phyloP scores from a whole-genome alignment of 2,888 invertebrate species.

The Tetanocera ferruginea region DNA sequence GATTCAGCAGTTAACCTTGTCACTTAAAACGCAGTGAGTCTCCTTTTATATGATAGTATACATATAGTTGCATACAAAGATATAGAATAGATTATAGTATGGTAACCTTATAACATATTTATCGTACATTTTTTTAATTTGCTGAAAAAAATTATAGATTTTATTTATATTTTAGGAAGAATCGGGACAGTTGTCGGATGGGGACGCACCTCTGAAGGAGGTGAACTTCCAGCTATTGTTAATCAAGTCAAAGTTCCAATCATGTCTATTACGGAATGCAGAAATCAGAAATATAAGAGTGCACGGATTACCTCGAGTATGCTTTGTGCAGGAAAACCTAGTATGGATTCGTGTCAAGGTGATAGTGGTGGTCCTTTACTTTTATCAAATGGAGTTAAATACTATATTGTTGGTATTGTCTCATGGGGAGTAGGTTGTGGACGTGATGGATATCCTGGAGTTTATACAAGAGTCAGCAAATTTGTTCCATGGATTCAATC shows the following conservation, averaged over 20 bases:
- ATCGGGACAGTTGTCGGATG: slow-evolving; percentile 86
- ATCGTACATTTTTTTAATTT: background rate
- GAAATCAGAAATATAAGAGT: slow-evolving; percentile 86
- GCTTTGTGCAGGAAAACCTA: slow-evolving; percentile 87
- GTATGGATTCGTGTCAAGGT: slow-evolving; percentile 89
- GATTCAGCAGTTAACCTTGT: too few species aligned
- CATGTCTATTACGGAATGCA: slow-evolving; percentile 81
- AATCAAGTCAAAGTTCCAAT: slow-evolving; percentile 90
- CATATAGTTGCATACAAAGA: too few species aligned
- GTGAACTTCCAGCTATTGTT: slow-evolving; percentile 81
- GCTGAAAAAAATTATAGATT: background rate
- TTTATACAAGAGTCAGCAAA: slow-evolving; percentile 71
- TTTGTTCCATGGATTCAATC: slow-evolving; percentile 79
- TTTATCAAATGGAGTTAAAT: slow-evolving; percentile 81
- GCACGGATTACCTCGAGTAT: slow-evolving; percentile 86
- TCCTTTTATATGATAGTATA: too few species aligned
- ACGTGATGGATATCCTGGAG: slow-evolving; percentile 71
- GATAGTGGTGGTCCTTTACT: slow-evolving; percentile 89
- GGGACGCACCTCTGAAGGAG: slow-evolving; percentile 88
- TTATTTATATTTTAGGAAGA: slow-evolving; percentile 57
- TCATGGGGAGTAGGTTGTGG: slow-evolving; percentile 83
- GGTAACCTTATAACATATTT: background rate
- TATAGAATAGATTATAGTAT: background rate
- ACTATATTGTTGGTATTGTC: slow-evolving; percentile 86
- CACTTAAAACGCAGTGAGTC: too few species aligned